Base-by-base conservation (phyloP, 1,140 invertebrate genomes). In the Eriocheir sinensis region DNA sequence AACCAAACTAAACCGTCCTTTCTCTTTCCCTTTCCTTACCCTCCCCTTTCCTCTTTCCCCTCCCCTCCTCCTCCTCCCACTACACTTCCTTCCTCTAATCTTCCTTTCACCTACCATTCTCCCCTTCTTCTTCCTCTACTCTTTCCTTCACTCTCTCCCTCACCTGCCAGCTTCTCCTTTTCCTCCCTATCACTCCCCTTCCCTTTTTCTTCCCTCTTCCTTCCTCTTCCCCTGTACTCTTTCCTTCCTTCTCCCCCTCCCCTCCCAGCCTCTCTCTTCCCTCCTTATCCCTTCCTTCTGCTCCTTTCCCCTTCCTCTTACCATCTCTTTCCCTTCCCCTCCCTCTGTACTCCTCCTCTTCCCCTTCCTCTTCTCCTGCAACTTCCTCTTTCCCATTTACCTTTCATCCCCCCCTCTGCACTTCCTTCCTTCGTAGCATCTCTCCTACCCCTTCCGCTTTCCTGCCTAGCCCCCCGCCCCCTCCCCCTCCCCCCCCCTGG, bases 381-480 rank as follows among this genome's bases (percentile, higher is more conserved):
- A 32, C 83, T 36, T n/a, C 36, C 21, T 60, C 32, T 30, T n/a
- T 44, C 89, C 30, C 30, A 12, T 44, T 60, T 44, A 6, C 38
- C 15, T 40, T 90, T 21, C 17, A 3, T 27, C 88, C 32, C 27
- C n/a, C 15, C 30, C 88, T 53, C 38, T 34, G 17, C 32, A 34
- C 32, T 34, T 34, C 83, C 0, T 34, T 34, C 34, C 32, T 34
- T 8, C 1, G n/a, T 34, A 0, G 0, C 41, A 34, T 41, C 32
- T 41, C n/a, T 72, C 48, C 89, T 38, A 44, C 36, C n/a, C 32
- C 89, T 79, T 21, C 30, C 8, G 1, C 44, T 36, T 41, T 34
- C n/a, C n/a, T n/a, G 21, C 86, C n/a, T 41, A 41, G 38, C 30
- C 86, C 48, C 86, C n/a, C 86, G 44, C 89, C 48, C 40, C 48